phyloP scores from a whole-genome alignment of 2,113 vertebrate species.

The Catharus fuscescens region DNA sequence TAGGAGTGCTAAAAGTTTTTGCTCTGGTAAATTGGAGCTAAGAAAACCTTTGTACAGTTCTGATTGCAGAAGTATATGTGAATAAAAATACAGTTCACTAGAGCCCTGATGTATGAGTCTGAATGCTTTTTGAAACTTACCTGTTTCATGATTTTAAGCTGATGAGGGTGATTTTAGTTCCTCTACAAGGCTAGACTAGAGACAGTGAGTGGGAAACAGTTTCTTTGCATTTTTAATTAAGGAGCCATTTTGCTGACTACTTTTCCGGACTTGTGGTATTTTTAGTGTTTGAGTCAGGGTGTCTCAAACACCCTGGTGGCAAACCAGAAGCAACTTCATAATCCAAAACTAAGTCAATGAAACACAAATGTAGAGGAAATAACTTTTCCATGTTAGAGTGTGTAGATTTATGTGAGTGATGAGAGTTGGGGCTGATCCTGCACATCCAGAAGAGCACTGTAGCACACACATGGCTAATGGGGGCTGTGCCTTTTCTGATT shows the following conservation, averaged over 20 bases:
- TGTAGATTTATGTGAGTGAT: no score
- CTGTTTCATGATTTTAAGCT: background rate
- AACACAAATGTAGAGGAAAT: background rate
- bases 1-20: background rate
- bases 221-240: background rate
- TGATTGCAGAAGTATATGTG: background rate
- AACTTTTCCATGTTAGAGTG: background rate
- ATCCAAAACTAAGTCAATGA: background rate
- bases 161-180: background rate
- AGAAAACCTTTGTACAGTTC: background rate
- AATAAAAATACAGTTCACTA: background rate
- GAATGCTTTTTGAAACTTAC: background rate
- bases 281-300: background rate
- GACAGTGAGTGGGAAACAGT: background rate
- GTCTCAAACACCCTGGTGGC: background rate
- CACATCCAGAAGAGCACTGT: background rate
- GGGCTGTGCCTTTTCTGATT: fast-evolving
- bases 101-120: background rate
- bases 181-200: background rate
- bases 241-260: background rate
- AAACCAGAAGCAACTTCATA: background rate
- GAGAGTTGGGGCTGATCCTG: background rate
- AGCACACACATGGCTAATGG: background rate
- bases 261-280: background rate
- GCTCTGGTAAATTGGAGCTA: background rate